Evolutionary conservation across 2,797 vertebrate genomes (phyloP).

Genomic region (Protonibea diacanthus): DNA sequence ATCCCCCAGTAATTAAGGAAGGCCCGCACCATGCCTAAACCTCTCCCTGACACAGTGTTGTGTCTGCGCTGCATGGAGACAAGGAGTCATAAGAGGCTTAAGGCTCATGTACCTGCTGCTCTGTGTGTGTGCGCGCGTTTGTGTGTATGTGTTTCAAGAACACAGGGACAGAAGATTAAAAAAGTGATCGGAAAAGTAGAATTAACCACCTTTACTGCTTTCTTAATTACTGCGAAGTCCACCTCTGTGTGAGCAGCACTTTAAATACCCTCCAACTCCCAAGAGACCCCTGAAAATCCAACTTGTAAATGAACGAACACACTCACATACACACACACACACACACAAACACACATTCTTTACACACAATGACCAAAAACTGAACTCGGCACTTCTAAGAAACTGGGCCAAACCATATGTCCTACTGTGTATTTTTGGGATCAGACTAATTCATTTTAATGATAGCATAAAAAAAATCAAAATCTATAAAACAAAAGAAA

Average conservation of each 20-base stretch:
- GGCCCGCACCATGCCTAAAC: conserved; percentile 85
- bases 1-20: conserved; percentile 85
- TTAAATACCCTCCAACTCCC: conserved; percentile 78
- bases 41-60: conserved; percentile 80
- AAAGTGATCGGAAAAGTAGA: conserved; percentile 67
- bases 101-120: conserved; percentile 67
- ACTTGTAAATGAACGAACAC: conserved; percentile 64
- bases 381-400: conserved; percentile 69
- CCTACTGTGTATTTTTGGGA: conserved; percentile 81
- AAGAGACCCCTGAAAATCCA: conserved; percentile 68
- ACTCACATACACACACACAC: conserved; percentile 13
- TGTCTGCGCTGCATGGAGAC: conserved; percentile 80
- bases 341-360: conserved; percentile 30
- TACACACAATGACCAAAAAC: conserved; percentile 67
- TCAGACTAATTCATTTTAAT: conserved; percentile 79
- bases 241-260: conserved; percentile 74
- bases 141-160: conserved; percentile 43
- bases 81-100: conserved; percentile 85
- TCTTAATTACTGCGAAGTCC: conserved; percentile 81
- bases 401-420: conserved; percentile 83
- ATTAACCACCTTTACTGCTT: conserved; percentile 80
- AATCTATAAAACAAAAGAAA: conserved; percentile 54
- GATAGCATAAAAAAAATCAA: conserved; percentile 73
- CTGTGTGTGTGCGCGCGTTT: conserved; percentile 23
- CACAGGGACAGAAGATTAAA: conserved; percentile 57